Base-by-base conservation (phyloP, 2,113 vertebrate species). In the Leuciscus idus region DNA sequence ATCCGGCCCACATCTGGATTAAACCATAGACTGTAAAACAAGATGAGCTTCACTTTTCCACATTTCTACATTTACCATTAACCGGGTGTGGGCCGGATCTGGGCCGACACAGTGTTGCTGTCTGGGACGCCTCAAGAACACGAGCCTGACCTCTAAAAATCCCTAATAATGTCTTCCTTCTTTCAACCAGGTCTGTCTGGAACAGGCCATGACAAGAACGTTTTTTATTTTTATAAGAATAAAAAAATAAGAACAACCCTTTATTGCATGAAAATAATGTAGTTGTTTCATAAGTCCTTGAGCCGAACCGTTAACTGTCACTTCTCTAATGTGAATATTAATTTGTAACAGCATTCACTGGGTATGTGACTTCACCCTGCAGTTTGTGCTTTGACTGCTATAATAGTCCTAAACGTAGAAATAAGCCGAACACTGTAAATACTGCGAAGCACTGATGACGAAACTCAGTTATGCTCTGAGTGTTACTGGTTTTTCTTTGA, bases 171-270 rank as follows among this genome's bases (percentile, higher is more conserved):
- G 43, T 43, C 43, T 43, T 43, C 43, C 43, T 43, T 33, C 3
- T 33, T 36, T 70, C 36, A 21, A 8, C 48, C 72, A 46, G 84
- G 50, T 84, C 83, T 89, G 83, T 73, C 83, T 46, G 83, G 83
- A 64, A 87, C 85, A 86, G 86, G 79, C 28, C 70, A 75, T 50
- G 76, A 13, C 48, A 13, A 66, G 17, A 43, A 46, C 26, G 23
- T 57, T 61, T 7, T 23, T n/a, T 61, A 52, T 0, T 6, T 55
- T 19, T 19, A 19, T 19, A 6, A 55, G 17, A 55, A 19, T 55
- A 19, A 43, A n/a, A 43, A 43, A 43, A 9, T 9, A 43, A 43
- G 43, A 43, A 8, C 0, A 43, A 43, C 43, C 39, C 39, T 43
- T 39, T 0, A 7, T 39, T 43, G 39, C 39, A 7, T 43, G 39